A percentile compares a stretch with the other conserved stretches of the same genome.
Conservation (phyloP, 35 echinoderm and acorn worm species). For the Anneissia japonica region DNA sequence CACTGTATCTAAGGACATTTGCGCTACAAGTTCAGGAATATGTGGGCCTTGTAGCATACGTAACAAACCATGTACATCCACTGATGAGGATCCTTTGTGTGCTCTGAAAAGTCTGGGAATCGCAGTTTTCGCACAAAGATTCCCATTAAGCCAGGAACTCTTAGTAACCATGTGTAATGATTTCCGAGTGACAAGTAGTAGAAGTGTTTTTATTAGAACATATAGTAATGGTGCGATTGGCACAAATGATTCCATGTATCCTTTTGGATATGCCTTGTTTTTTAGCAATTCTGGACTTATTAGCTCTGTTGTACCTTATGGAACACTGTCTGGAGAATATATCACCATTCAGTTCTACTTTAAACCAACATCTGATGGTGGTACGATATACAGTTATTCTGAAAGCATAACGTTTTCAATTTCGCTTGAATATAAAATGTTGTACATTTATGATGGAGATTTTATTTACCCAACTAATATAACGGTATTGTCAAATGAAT, state of each 20-base stretch:
- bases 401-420: constrained; percentile 46
- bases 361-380: constrained; percentile 9
- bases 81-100: constrained; percentile 48
- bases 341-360: constrained; percentile 59
- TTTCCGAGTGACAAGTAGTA: neutral
- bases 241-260: neutral
- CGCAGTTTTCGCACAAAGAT: constrained; percentile 24
- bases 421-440: constrained; percentile 21
- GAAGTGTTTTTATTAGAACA: neutral
- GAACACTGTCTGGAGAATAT: neutral
- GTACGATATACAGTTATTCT: constrained; percentile 57
- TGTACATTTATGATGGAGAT: constrained; percentile 46
- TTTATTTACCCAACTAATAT: constrained; percentile 35
- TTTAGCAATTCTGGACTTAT: constrained; percentile 58
- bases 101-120: constrained; percentile 46
- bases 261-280: constrained; percentile 43
- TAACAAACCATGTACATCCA: constrained; percentile 26
- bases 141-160: constrained; percentile 22
- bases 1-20: constrained; percentile 2
- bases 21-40: constrained; percentile 33
- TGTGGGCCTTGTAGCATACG: constrained; percentile 62
- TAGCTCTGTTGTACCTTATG: constrained; percentile 25
- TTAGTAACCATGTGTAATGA: neutral
- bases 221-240: neutral
- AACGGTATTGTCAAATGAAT: constrained; percentile 21